These are phyloP conservation scores for Globodera ellingtonae DNA, from an alignment of 1,140 invertebrate genomes.

Conservation along the genomic window DNA sequence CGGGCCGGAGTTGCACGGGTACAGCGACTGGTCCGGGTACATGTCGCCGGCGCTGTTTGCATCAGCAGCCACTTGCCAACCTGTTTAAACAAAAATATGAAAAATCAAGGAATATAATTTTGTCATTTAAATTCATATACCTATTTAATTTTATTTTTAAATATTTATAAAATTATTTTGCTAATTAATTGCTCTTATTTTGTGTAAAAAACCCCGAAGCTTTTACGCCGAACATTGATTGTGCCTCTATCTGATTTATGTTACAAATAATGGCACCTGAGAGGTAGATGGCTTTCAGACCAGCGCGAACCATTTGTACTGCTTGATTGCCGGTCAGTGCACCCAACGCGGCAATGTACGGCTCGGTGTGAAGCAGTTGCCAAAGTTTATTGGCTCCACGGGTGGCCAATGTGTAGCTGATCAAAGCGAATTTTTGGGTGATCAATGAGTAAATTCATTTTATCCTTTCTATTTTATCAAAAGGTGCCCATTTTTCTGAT, in stretches of 20 bases:
- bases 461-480: too few relatives aligned
- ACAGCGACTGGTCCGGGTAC: conserved; percentile 67
- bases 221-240: neutral
- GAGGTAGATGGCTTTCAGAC: conserved; percentile 66
- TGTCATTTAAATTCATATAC: too few relatives aligned
- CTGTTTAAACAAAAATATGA: conserved; percentile 40
- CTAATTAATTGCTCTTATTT: too few relatives aligned
- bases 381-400: conserved; percentile 65
- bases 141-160: too few relatives aligned
- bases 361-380: conserved; percentile 63
- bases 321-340: conserved; percentile 67
- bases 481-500: too few relatives aligned
- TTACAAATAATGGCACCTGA: conserved; percentile 54
- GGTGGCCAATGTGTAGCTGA: conserved; percentile 63
- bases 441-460: neutral
- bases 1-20: conserved; percentile 66
- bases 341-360: conserved; percentile 64
- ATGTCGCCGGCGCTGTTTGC: conserved; percentile 65
- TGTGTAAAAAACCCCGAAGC: too few relatives aligned
- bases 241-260: conserved; percentile 1
- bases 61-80: conserved; percentile 67
- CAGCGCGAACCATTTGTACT: conserved; percentile 67
- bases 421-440: neutral
- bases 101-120: conserved; percentile 29
- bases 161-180: too few relatives aligned